Percentiles rank a stretch among this genome's conserved stretches.
phyloP scores from a whole-genome alignment of 2,113 vertebrate species.

The Mungos mungo region DNA sequence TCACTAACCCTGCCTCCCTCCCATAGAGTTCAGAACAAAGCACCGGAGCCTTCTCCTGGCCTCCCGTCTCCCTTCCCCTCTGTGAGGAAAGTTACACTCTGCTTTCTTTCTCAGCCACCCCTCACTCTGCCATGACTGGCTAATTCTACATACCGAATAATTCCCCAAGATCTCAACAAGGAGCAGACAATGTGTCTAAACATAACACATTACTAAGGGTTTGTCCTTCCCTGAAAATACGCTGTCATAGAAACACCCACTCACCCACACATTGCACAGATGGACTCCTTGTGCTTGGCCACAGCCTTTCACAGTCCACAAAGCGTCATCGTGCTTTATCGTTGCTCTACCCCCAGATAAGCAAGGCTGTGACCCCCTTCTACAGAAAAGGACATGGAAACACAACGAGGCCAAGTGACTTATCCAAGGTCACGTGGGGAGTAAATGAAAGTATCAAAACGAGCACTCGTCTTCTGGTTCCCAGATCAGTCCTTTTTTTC shows the following conservation, averaged over 20 bases:
- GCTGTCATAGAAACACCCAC: neutral
- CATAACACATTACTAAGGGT: neutral
- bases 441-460: neutral
- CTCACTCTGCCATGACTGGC: neutral
- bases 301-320: neutral
- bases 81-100: neutral
- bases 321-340: neutral
- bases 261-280: neutral
- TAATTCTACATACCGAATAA: neutral
- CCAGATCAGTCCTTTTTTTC: neutral
- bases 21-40: neutral
- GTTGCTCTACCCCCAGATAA: neutral
- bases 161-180: neutral
- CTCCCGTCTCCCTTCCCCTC: neutral
- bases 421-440: neutral
- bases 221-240: neutral
- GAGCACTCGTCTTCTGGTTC: neutral
- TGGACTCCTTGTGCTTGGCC: rapidly evolving
- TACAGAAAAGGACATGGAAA: neutral
- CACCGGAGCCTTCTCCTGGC: neutral
- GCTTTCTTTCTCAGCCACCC: neutral
- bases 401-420: neutral
- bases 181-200: neutral
- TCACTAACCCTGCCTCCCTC: neutral
- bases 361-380: neutral